Percentiles rank a stretch among this genome's conserved stretches.
Evolutionary conservation across 1,140 invertebrate species (phyloP).

Genomic region (Drosophila jambulina): DNA sequence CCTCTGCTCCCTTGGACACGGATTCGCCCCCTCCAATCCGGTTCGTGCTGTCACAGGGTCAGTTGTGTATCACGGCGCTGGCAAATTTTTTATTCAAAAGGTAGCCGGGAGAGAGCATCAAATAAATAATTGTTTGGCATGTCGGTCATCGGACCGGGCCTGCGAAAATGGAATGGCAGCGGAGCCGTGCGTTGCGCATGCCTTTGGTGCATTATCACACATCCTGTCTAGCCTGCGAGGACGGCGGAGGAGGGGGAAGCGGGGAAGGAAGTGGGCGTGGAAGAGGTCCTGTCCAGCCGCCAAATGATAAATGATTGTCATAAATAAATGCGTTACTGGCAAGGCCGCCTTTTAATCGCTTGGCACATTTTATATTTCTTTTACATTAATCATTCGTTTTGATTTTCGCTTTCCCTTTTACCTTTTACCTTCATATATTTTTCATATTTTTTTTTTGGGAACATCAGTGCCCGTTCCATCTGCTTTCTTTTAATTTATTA

Average conservation of each 20-base stretch:
- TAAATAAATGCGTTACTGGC: conserved; percentile 68
- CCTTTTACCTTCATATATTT: conserved; percentile 17
- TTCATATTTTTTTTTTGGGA: conserved; percentile 23
- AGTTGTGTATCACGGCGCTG: conserved; percentile 33
- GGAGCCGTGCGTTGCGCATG: conserved; percentile 25
- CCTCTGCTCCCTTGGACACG: conserved; percentile 14
- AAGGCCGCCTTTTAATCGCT: conserved; percentile 73
- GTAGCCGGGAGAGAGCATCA: conserved; percentile 46
- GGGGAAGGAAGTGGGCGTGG: conserved; percentile 8
- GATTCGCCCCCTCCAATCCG: background rate
- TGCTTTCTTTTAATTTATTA: conserved; percentile 52
- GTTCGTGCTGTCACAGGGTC: conserved; percentile 15
- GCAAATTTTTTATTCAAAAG: conserved; percentile 63
- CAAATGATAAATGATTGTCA: conserved; percentile 77
- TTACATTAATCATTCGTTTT: conserved; percentile 73
- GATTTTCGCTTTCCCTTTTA: conserved; percentile 61
- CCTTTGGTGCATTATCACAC: conserved; percentile 68
- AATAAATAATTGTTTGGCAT: conserved; percentile 69
- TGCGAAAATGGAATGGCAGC: conserved; percentile 35
- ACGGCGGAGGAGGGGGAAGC: background rate
- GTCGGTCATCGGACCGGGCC: conserved; percentile 32
- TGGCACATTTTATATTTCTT: conserved; percentile 71
- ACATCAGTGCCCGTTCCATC: background rate
- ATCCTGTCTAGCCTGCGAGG: conserved; percentile 50
- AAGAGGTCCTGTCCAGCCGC: conserved; percentile 27